These are phyloP conservation scores for Heteromormyrus szaboi DNA, from an alignment of 2,797 vertebrate genomes.

Conservation along the genomic window DNA sequence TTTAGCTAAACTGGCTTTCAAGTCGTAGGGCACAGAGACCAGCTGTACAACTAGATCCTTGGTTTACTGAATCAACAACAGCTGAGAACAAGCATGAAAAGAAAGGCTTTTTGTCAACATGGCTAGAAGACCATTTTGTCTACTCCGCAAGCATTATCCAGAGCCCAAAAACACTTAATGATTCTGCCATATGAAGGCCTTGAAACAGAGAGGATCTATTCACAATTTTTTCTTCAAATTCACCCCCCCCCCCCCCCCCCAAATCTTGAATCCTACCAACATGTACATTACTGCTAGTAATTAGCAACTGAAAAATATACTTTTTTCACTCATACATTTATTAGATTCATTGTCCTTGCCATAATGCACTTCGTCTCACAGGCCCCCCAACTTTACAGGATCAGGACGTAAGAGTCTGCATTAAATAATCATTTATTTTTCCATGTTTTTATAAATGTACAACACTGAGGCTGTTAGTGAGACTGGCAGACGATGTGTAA, in stretches of 20 bases:
- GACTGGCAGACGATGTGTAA: not conserved
- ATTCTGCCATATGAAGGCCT: not conserved
- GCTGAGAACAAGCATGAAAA: not conserved
- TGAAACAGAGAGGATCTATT: not conserved
- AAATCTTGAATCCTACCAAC: not conserved
- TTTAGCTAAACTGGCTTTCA: not conserved
- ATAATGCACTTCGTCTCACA: not conserved
- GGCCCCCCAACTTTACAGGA: not conserved
- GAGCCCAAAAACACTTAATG: not conserved
- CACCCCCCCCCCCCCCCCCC: not conserved
- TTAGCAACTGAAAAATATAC: not conserved
- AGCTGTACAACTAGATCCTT: not conserved
- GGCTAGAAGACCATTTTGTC: not conserved
- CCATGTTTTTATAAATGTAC: not conserved
- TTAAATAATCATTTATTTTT: constrained; percentile 10
- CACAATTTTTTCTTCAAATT: not conserved
- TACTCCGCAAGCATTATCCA: not conserved
- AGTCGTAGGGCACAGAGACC: not conserved
- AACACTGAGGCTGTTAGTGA: not conserved
- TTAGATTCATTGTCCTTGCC: not conserved
- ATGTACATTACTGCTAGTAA: not conserved
- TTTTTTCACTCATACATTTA: not conserved
- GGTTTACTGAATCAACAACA: not conserved
- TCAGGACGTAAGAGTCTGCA: not conserved
- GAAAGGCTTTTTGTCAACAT: not conserved